Evolutionary conservation across 2,797 vertebrate species (phyloP), one percentile per base, ranked within the genome.

Genomic region (Mionectes olivaceus): DNA sequence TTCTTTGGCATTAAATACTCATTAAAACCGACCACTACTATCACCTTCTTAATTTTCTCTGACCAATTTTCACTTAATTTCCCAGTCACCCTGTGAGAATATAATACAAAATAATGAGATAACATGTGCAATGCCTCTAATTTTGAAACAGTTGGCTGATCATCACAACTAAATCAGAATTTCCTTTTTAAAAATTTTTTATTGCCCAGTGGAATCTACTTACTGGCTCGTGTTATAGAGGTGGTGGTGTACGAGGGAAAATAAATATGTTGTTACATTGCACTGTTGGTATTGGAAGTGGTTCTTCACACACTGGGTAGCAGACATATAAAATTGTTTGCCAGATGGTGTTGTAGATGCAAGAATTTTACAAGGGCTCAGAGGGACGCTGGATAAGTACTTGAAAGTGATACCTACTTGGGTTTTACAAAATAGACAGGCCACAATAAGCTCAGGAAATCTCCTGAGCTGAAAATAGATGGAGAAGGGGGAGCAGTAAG

Each of bases 381-480:
- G 65, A 91, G 32, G 23, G 75, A 89, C 4, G 7, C 59, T 91
- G 87, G 22, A 65, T 44, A 69, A 86, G 84, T 81, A 88, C 69
- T 90, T 94, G 89, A 94, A 94, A 94, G 80, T 83, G 69, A 41
- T 94, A 93, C 49, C 84, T 93, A 19, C 69, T 94, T 22, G 13
- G 37, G 22, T 19, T 10, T 47, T 86, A 68, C 55, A 78, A 89
- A 94, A 91, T 23, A 87, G 75, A 49, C 55, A 52, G 63, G 53
- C n/a, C 39, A 60, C 64, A 47, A 30, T 85, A 84, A 50, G 46
- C 79, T 94, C 14, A 94, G 83, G 39, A 96, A 94, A 90, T 93
- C 65, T 95, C 30, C 85, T 81, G 57, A 69, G 67, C 85, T 83
- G 80, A 95, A 96, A 96, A 96, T 91, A 94, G 84, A 83, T 43